Base-by-base conservation (phyloP, 2,888 invertebrate genomes). In the Lapara coniferarum region DNA sequence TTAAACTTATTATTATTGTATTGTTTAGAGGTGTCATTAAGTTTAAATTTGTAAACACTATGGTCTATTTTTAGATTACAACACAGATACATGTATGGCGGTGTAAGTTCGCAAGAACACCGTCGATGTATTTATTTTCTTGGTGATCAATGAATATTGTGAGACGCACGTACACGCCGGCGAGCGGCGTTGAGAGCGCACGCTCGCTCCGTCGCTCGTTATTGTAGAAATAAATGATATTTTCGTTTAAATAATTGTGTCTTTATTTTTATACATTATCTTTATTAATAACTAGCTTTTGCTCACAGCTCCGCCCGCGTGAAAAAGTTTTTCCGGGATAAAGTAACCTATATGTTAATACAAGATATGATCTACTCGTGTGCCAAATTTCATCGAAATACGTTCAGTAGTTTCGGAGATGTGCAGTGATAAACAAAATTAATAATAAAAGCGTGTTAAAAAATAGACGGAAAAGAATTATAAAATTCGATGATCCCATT, bases 161-260 rank as follows among this genome's bases (percentile, higher is more conserved):
- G 91, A 91, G 89, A 90, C 88, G 90, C 91, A 91, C 90, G 87
- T 84, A 84, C 83, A 88, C 81, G 85, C 76, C 70, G 81, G 78
- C 77, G 70, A 49, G 72, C 78, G 85, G 81, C 85, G 81, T 80
- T 78, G 81, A 74, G 80, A 77, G 82, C 82, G 81, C 72, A 76
- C 76, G 78, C 81, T 78, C 79, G 80, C 81, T 84, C 83, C 84
- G 87, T 81, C 85, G 87, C 84, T 83, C 90, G 86, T 89, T 91
- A 90, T 87, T 90, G 87, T 93, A 93, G 93, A 91, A 93, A 92
- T 93, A 93, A 93, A 93, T 91, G 91, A 92, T 93, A 93, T 93
- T 93, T 93, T 93, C 92, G 93, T 93, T 93, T 93, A 93, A 85
- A 86, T 76, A 79, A 87, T 87, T 85, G 85, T 81, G 81, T 87